Evolutionary conservation across 2,888 invertebrate genomes (phyloP).

Genomic region (Thymelicus sylvestris): DNA sequence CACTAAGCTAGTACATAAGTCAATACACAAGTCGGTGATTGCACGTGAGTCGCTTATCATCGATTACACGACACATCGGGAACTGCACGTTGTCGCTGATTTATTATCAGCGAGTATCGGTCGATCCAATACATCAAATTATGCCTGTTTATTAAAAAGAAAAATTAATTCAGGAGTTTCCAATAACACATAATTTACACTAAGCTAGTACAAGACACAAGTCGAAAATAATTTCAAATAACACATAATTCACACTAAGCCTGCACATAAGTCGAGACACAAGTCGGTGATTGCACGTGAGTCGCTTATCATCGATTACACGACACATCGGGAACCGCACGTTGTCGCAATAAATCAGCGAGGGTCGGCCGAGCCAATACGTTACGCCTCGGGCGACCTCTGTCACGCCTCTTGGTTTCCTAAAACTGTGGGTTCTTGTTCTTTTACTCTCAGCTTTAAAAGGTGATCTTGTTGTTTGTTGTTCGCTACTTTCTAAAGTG

Average conservation of each 20-base stretch:
- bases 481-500: not conserved
- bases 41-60: conserved; percentile 23
- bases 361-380: conserved; percentile 75
- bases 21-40: conserved; percentile 2
- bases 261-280: not conserved
- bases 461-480: not conserved
- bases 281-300: conserved; percentile 14
- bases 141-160: too few species aligned
- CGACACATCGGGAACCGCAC: conserved; percentile 22
- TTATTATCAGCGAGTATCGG: conserved; percentile 80
- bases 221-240: not conserved
- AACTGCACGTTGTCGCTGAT: conserved; percentile 56
- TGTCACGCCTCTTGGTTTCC: conserved; percentile 52
- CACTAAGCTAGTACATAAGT: not conserved
- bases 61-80: conserved; percentile 22
- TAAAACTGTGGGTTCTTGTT: conserved; percentile 12
- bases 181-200: not conserved
- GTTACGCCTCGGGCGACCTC: conserved; percentile 65
- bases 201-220: not conserved
- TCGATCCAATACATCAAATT: conserved; percentile 63
- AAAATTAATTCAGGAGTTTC: not conserved
- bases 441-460: not conserved
- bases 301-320: conserved; percentile 28
- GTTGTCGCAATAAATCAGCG: conserved; percentile 75
- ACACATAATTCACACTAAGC: not conserved